Percentiles rank a stretch among this genome's conserved stretches.
These are phyloP conservation scores for Struthidea cinerea DNA, from an alignment of 2,113 vertebrate species.

Conservation along the genomic window DNA sequence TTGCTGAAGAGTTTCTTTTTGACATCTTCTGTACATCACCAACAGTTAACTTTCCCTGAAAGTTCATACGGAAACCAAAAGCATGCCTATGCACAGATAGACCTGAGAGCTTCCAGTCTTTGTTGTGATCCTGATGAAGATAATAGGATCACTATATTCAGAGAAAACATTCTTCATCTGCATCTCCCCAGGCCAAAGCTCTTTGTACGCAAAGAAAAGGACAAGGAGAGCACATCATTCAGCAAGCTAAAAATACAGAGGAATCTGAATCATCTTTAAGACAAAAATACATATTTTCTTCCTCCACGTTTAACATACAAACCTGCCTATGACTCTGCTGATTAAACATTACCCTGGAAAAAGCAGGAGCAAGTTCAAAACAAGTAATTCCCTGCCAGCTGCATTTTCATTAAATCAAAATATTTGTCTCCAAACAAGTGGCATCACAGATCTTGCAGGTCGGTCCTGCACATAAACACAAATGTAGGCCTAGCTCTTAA, in stretches of 20 bases:
- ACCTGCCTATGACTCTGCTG: not conserved
- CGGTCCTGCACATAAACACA: rapidly evolving
- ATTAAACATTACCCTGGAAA: not conserved
- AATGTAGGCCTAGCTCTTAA: not conserved
- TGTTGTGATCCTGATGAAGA: not conserved
- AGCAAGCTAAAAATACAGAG: not conserved
- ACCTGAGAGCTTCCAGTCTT: not conserved
- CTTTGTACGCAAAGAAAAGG: not conserved
- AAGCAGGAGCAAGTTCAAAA: not conserved
- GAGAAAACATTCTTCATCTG: not conserved
- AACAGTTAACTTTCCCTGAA: not conserved
- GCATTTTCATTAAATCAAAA: not conserved
- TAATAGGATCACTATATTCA: not conserved
- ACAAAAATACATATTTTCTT: not conserved
- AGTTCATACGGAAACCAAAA: not conserved
- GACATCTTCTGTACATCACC: not conserved
- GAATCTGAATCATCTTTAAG: not conserved
- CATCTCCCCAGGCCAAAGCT: not conserved
- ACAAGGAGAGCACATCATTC: not conserved
- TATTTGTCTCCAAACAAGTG: not conserved
- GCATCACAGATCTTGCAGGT: not conserved
- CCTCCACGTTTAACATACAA: not conserved
- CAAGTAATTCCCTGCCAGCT: not conserved
- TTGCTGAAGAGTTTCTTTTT: not conserved
- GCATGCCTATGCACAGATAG: not conserved